phyloP scores from a whole-genome alignment of 2,888 invertebrate species.

The Pomacea canaliculata region DNA sequence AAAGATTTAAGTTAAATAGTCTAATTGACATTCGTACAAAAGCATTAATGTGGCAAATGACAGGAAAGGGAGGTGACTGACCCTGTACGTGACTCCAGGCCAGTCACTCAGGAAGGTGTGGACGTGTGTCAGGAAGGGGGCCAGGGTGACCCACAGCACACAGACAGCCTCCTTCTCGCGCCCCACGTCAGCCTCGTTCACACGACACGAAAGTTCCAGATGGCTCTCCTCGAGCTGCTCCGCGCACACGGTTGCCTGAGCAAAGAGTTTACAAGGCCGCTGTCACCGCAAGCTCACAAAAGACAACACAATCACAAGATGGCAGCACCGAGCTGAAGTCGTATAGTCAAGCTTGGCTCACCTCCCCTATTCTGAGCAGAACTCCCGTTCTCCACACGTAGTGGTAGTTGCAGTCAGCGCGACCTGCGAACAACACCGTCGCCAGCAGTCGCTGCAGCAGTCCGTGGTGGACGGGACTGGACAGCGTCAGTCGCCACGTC shows the following conservation, averaged over 20 bases:
- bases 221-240: conserved; percentile 50
- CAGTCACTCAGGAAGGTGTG: conserved; percentile 33
- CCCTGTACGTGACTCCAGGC: conserved; percentile 43
- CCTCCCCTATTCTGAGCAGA: conserved; percentile 40
- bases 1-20: no score
- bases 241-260: conserved; percentile 64
- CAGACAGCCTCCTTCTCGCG: conserved; percentile 37
- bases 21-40: no score
- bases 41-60: no score
- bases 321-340: no score
- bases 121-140: conserved; percentile 34
- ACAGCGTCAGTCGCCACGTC: conserved; percentile 43
- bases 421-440: conserved; percentile 24
- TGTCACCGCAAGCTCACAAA: no score
- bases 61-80: conserved; percentile 7
- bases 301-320: no score
- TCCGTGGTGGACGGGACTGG: conserved; percentile 32
- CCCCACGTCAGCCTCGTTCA: conserved; percentile 46
- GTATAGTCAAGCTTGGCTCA: conserved; percentile 14
- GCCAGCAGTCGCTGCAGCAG: conserved; percentile 38
- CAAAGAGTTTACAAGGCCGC: not conserved
- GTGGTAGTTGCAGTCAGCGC: conserved; percentile 29
- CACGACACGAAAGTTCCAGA: conserved; percentile 41
- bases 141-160: conserved; percentile 42
- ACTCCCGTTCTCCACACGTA: conserved; percentile 45